A percentile compares a stretch with the other conserved stretches of the same genome.
These are phyloP conservation scores for Clostera curtula DNA, from an alignment of 2,888 invertebrate species.

Conservation along the genomic window DNA sequence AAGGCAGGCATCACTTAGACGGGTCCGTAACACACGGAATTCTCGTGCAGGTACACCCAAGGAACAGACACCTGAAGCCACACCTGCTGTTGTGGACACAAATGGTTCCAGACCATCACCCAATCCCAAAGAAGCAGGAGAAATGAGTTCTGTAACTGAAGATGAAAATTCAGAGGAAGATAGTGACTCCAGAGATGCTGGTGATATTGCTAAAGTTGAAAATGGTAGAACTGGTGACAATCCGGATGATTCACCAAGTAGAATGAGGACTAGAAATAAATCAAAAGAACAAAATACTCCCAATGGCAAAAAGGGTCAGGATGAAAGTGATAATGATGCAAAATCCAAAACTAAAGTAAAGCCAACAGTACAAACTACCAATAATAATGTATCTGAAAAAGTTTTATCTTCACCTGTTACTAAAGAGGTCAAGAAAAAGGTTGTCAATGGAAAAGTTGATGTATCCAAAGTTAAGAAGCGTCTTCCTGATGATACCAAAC, in stretches of 20 bases:
- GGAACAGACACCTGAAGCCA: slow-evolving; percentile 80
- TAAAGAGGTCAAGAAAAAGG: slow-evolving; percentile 64
- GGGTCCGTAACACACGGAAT: slow-evolving; percentile 91
- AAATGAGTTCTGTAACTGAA: slow-evolving; percentile 87
- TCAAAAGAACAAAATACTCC: slow-evolving; percentile 82
- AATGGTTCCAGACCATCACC: slow-evolving; percentile 77
- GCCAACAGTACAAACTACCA: slow-evolving; percentile 52
- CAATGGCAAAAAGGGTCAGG: slow-evolving; percentile 61
- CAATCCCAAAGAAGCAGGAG: slow-evolving; percentile 80
- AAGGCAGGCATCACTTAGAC: slow-evolving; percentile 88
- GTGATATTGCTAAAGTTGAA: slow-evolving; percentile 86
- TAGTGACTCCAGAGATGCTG: slow-evolving; percentile 93
- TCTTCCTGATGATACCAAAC: slow-evolving; percentile 69
- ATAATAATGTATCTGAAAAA: slow-evolving; percentile 58
- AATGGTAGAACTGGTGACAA: slow-evolving; percentile 83
- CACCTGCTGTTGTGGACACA: slow-evolving; percentile 68
- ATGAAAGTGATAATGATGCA: slow-evolving; percentile 66
- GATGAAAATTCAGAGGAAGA: slow-evolving; percentile 97
- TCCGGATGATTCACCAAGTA: slow-evolving; percentile 88
- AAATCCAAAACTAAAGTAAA: slow-evolving; percentile 57
- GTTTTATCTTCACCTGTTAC: slow-evolving; percentile 51
- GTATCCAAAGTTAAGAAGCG: slow-evolving; percentile 76
- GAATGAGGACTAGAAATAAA: slow-evolving; percentile 91
- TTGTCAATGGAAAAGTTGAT: slow-evolving; percentile 66
- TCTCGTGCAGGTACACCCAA: slow-evolving; percentile 87